Percentiles rank a stretch among this genome's conserved stretches.
These are phyloP conservation scores for Drosophila subquinaria DNA, from an alignment of 2,888 invertebrate genomes.

Conservation along the genomic window DNA sequence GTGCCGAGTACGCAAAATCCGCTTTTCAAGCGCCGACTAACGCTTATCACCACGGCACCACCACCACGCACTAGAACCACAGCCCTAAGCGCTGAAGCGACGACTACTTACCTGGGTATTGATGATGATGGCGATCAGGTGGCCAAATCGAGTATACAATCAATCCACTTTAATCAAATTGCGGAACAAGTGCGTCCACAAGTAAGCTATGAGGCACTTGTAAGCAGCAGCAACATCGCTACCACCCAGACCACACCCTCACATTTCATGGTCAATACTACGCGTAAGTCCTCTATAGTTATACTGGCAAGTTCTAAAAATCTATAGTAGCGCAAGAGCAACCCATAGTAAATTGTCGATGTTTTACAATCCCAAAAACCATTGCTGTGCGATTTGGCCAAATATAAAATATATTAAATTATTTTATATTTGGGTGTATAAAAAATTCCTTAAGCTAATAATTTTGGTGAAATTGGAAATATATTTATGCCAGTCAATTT, in stretches of 20 bases:
- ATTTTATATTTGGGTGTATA: background rate
- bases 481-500: background rate
- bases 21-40: slow-evolving; percentile 85
- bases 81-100: slow-evolving; percentile 39
- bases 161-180: slow-evolving; percentile 83
- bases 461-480: background rate
- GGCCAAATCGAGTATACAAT: slow-evolving; percentile 84
- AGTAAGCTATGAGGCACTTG: slow-evolving; percentile 16
- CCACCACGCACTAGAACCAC: slow-evolving; percentile 65
- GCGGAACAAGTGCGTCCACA: slow-evolving; percentile 56
- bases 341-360: background rate
- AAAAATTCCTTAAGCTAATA: background rate
- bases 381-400: background rate
- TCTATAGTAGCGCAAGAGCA: background rate
- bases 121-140: slow-evolving; percentile 83
- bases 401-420: background rate
- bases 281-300: slow-evolving; percentile 56
- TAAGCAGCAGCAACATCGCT: slow-evolving; percentile 42
- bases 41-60: slow-evolving; percentile 74
- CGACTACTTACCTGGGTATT: slow-evolving; percentile 56
- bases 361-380: background rate
- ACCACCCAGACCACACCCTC: slow-evolving; percentile 11
- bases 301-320: background rate
- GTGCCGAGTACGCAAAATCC: slow-evolving; percentile 84
- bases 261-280: slow-evolving; percentile 28